These are phyloP conservation scores for Porites australiensis DNA, from an alignment of 64 coral and sea anemone genomes.

Conservation along the genomic window DNA sequence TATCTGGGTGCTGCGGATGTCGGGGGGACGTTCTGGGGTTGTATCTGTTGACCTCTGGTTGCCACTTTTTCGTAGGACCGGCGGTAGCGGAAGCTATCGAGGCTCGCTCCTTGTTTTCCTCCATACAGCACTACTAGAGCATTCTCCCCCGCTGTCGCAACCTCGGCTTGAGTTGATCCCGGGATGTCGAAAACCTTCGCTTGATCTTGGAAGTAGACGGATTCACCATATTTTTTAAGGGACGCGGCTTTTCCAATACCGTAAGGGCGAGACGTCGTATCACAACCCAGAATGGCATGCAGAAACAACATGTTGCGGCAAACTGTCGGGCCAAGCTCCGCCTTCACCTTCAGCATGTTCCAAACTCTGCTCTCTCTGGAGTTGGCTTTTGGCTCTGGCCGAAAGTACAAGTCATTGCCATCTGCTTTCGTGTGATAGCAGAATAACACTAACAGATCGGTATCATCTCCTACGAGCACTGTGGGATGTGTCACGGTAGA, in stretches of 20 bases:
- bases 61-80: too few relatives aligned
- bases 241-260: background rate
- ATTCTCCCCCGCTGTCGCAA: too few relatives aligned
- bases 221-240: constrained; percentile 24
- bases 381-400: constrained; percentile 70
- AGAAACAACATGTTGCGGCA: background rate
- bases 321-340: too few relatives aligned
- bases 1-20: too few relatives aligned
- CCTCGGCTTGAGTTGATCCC: too few relatives aligned
- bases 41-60: too few relatives aligned
- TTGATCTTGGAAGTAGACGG: too few relatives aligned
- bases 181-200: constrained; percentile 34
- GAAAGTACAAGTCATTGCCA: constrained; percentile 23
- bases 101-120: background rate
- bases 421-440: constrained; percentile 14
- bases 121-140: background rate
- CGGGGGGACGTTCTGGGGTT: too few relatives aligned
- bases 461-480: constrained; percentile 55
- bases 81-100: constrained; percentile 11
- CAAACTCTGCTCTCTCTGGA: constrained; percentile 2
- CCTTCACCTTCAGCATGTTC: constrained; percentile 52
- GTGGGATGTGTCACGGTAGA: background rate
- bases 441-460: constrained; percentile 64
- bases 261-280: too few relatives aligned
- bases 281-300: too few relatives aligned